These are phyloP conservation scores for Ichneumoninae sp. DNA, from an alignment of 2,888 invertebrate genomes.

Conservation along the genomic window DNA sequence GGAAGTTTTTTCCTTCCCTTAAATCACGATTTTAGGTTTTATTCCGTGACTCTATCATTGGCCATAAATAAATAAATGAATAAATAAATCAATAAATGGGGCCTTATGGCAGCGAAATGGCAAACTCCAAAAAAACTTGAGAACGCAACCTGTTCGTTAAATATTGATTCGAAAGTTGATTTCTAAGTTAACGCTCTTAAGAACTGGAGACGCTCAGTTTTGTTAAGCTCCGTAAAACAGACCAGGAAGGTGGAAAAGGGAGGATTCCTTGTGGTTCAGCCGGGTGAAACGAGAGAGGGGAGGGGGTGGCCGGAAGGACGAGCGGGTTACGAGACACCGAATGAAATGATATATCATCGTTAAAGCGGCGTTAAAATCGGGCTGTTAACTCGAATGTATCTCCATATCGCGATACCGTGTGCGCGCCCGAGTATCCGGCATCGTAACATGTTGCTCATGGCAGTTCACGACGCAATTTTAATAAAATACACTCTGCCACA, in stretches of 20 bases:
- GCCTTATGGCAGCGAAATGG: background rate
- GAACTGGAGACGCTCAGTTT: background rate
- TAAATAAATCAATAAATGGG: background rate
- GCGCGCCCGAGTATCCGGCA: constrained; percentile 30
- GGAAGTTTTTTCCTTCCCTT: no score
- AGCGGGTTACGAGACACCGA: constrained; percentile 41
- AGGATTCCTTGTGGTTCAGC: background rate
- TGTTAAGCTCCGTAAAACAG: background rate
- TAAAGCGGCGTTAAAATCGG: constrained; percentile 64
- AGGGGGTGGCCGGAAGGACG: constrained; percentile 5
- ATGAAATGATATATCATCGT: constrained; percentile 63
- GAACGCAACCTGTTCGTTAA: background rate
- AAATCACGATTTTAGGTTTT: no score
- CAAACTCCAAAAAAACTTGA: background rate
- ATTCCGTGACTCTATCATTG: no score
- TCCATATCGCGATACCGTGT: constrained; percentile 26
- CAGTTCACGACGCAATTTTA: constrained; percentile 48
- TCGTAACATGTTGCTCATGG: constrained; percentile 51
- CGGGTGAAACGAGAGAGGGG: background rate
- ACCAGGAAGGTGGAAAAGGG: background rate
- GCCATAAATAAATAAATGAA: background rate
- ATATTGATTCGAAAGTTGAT: background rate
- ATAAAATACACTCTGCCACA: constrained; percentile 34
- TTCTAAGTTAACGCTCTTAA: background rate
- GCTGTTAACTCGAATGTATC: constrained; percentile 52